Evolutionary conservation across 2,888 invertebrate genomes (phyloP).

Genomic region (Rhagium mordax): DNA sequence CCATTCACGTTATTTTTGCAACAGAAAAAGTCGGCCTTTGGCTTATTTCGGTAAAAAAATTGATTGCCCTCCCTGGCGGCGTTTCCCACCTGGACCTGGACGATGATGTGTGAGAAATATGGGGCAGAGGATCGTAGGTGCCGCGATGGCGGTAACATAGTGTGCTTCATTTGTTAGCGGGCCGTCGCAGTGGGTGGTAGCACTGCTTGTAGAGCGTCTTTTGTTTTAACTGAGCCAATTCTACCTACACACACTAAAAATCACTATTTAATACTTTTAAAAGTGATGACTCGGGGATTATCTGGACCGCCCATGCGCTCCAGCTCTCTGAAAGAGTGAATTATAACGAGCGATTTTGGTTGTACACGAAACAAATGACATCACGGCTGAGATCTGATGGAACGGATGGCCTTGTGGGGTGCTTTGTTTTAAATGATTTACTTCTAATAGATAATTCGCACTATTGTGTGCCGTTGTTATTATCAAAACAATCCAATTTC

Average conservation of each 20-base stretch:
- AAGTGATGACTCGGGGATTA: constrained; percentile 45
- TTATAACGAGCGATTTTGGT: constrained; percentile 12
- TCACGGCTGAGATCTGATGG: neutral
- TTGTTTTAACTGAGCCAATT: constrained; percentile 57
- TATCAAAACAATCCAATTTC: too few species aligned
- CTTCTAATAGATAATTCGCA: too few species aligned
- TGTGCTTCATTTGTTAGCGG: constrained; percentile 57
- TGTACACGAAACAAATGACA: constrained; percentile 6
- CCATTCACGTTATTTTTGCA: too few species aligned
- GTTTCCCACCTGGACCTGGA: constrained; percentile 17
- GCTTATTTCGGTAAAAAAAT: neutral
- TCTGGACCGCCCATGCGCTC: constrained; percentile 39
- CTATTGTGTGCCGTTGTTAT: too few species aligned
- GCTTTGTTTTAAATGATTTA: too few species aligned
- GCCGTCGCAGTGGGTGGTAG: constrained; percentile 58
- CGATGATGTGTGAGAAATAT: constrained; percentile 42
- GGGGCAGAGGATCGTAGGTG: constrained; percentile 52
- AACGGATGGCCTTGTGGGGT: neutral
- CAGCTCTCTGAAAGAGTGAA: neutral
- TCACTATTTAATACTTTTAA: constrained; percentile 50
- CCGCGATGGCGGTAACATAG: constrained; percentile 57
- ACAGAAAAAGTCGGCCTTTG: too few species aligned
- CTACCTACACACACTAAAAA: constrained; percentile 55
- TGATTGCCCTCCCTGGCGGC: neutral
- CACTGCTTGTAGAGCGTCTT: constrained; percentile 55